These are phyloP conservation scores for Erebia aethiops DNA, from an alignment of 2,888 invertebrate species.

Conservation along the genomic window DNA sequence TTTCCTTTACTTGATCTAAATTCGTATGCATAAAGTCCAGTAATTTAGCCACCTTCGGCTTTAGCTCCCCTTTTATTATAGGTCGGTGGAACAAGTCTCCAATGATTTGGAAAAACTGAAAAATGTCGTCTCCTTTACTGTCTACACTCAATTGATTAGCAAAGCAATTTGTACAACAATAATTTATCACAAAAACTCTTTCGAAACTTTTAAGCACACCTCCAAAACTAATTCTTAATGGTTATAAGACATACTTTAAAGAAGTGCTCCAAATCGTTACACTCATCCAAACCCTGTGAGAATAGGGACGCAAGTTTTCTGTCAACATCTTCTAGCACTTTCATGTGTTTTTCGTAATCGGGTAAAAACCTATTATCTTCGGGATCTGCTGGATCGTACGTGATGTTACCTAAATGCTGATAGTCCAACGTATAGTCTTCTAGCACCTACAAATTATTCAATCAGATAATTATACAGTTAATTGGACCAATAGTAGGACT, in stretches of 20 bases:
- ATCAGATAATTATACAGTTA: background rate
- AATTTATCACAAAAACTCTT: background rate
- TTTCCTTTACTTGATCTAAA: slow-evolving; percentile 85
- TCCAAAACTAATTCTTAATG: background rate
- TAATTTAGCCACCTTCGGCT: slow-evolving; percentile 85
- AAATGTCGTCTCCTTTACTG: slow-evolving; percentile 36
- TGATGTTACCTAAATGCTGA: slow-evolving; percentile 75
- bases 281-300: slow-evolving; percentile 91
- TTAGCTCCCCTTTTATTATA: slow-evolving; percentile 87
- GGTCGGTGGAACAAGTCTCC: slow-evolving; percentile 90
- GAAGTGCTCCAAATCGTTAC: slow-evolving; percentile 76
- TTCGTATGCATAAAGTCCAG: slow-evolving; percentile 85
- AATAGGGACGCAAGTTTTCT: slow-evolving; percentile 90
- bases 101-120: slow-evolving; percentile 87
- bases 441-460: slow-evolving; percentile 53
- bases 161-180: background rate
- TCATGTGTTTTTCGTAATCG: slow-evolving; percentile 85
- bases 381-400: slow-evolving; percentile 90
- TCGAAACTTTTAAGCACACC: too few species aligned
- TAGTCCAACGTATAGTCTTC: slow-evolving; percentile 67
- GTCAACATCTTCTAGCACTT: slow-evolving; percentile 87
- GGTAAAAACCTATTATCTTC: slow-evolving; percentile 85
- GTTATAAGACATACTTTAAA: slow-evolving; percentile 61
- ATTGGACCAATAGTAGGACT: too few species aligned
- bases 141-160: background rate